These are phyloP conservation scores for Lepidostoma basale DNA, from an alignment of 1,140 invertebrate species.

Conservation along the genomic window DNA sequence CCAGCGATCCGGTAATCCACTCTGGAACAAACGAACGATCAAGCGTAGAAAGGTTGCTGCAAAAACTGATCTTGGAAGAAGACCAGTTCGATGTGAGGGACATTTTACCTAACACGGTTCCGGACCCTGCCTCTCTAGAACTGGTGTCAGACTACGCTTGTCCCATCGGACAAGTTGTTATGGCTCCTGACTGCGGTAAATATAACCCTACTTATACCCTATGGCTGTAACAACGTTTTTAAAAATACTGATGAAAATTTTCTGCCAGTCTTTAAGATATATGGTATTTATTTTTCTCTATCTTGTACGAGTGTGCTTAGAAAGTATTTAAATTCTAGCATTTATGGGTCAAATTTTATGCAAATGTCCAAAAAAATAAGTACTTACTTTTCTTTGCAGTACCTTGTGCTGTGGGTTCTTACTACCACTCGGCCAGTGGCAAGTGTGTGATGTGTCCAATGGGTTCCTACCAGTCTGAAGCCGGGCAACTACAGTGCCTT, in stretches of 20 bases:
- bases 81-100: conserved; percentile 92
- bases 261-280: not conserved
- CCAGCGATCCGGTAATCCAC: conserved; percentile 89
- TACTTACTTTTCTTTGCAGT: conserved; percentile 74
- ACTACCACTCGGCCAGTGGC: conserved; percentile 75
- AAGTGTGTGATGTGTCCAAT: conserved; percentile 84
- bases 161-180: conserved; percentile 89
- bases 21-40: conserved; percentile 85
- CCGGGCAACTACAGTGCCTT: conserved; percentile 87
- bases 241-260: not conserved
- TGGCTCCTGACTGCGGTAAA: conserved; percentile 88
- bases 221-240: not conserved
- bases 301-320: not conserved
- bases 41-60: conserved; percentile 79
- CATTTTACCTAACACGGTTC: conserved; percentile 91
- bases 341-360: not conserved
- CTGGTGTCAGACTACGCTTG: conserved; percentile 92
- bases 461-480: conserved; percentile 93
- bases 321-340: not conserved
- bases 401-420: conserved; percentile 92
- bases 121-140: conserved; percentile 86
- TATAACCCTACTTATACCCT: conserved; percentile 19
- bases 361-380: not conserved
- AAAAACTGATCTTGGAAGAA: conserved; percentile 88
- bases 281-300: conserved; percentile 1